Conservation (phyloP, 2,888 invertebrate species). For the Hetaerina titia region DNA sequence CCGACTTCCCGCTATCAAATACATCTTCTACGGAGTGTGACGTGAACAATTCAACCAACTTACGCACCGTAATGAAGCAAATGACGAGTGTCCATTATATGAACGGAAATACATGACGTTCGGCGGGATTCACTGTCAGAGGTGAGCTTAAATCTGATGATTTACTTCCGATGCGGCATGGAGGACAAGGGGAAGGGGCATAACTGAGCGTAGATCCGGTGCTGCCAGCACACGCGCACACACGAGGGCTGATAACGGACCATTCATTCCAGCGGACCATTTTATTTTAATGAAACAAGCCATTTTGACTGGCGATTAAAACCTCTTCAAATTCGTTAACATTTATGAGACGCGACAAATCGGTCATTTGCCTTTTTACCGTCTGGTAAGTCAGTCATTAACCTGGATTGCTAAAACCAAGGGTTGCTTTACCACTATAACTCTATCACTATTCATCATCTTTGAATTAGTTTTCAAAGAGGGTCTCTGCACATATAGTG, state of each 20-base stretch:
- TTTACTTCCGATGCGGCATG: not conserved
- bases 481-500: no score
- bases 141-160: not conserved
- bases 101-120: not conserved
- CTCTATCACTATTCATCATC: no score
- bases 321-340: not conserved
- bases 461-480: no score
- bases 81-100: not conserved
- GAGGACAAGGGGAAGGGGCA: not conserved
- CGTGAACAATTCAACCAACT: not conserved
- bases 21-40: not conserved
- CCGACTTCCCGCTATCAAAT: not conserved
- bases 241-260: not conserved
- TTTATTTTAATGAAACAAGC: not conserved
- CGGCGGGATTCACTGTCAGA: not conserved
- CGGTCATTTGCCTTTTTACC: not conserved
- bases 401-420: not conserved
- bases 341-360: not conserved
- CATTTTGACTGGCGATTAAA: not conserved
- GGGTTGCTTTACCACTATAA: not conserved
- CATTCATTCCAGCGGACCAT: not conserved
- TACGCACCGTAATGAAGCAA: not conserved
- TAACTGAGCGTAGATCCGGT: constrained; percentile 25
- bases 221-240: not conserved
- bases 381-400: constrained; percentile 28